A percentile compares a stretch with the other conserved stretches of the same genome.
phyloP scores from a whole-genome alignment of 2,888 invertebrate species.

The Omphaloscelis lunosa region DNA sequence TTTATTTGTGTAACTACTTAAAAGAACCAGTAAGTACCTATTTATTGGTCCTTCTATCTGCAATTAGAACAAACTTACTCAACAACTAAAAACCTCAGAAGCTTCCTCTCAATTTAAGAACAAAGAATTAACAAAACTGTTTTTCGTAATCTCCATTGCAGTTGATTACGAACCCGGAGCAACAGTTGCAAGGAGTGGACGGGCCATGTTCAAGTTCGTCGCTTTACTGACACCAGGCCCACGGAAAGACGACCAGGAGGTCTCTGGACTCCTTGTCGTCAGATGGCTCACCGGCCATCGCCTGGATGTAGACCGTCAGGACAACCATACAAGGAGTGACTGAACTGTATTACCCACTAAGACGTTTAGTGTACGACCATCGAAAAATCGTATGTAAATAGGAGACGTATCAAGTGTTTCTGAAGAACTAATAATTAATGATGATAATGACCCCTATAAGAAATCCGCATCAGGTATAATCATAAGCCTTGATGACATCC shows the following conservation, averaged over 20 bases:
- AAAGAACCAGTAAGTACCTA: not conserved
- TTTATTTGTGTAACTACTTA: not conserved
- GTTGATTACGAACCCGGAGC: slow-evolving; percentile 83
- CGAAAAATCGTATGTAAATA: slow-evolving; percentile 62
- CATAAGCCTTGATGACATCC: slow-evolving; percentile 55
- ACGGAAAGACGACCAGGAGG: slow-evolving; percentile 75
- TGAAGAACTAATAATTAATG: slow-evolving; percentile 46
- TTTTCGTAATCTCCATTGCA: slow-evolving; percentile 68
- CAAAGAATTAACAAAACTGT: slow-evolving; percentile 37
- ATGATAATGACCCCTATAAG: slow-evolving; percentile 47
- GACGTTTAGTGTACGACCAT: slow-evolving; percentile 60
- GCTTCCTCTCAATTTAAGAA: not conserved
- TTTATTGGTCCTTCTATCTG: not conserved
- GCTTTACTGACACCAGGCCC: slow-evolving; percentile 88
- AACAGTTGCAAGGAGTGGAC: slow-evolving; percentile 86
- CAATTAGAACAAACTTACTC: not conserved
- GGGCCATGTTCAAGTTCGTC: slow-evolving; percentile 88
- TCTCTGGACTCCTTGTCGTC: slow-evolving; percentile 86
- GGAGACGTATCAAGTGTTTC: slow-evolving; percentile 53
- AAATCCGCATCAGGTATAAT: slow-evolving; percentile 44
- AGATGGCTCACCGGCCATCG: slow-evolving; percentile 84
- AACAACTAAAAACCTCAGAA: slow-evolving; percentile 1
- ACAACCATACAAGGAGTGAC: slow-evolving; percentile 46
- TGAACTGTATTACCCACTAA: slow-evolving; percentile 53
- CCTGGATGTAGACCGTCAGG: slow-evolving; percentile 83